Evolutionary conservation across 2,113 vertebrate species (phyloP).

Genomic region (Falcunculus frontatus): DNA sequence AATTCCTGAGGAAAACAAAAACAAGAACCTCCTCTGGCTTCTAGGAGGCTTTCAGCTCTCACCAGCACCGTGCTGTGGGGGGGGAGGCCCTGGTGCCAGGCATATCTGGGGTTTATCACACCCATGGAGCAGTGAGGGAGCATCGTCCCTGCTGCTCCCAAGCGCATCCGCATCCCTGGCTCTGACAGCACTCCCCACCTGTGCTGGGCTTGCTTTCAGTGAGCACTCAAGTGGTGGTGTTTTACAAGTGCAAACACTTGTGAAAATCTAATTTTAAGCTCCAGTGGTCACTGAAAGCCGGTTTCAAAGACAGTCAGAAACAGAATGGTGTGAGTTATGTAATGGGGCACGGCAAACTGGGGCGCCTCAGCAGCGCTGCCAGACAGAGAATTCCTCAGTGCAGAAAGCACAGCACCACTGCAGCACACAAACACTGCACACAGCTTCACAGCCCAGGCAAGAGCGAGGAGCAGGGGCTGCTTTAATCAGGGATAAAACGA

Average conservation of each 20-base stretch:
- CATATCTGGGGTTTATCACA: background rate
- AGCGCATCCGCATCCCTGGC: background rate
- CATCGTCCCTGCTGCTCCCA: background rate
- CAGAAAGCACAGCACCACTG: background rate
- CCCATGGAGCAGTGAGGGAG: background rate
- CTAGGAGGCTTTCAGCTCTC: background rate
- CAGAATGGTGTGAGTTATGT: background rate
- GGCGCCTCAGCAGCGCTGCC: background rate
- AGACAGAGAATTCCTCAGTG: background rate
- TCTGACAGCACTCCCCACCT: fast-evolving
- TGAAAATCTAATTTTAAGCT: constrained; percentile 52
- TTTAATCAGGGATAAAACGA: background rate
- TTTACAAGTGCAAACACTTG: constrained; percentile 43
- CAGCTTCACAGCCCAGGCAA: background rate
- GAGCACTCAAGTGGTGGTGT: background rate
- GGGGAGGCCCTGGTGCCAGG: background rate
- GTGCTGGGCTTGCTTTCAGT: background rate
- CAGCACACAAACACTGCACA: background rate
- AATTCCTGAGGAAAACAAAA: background rate
- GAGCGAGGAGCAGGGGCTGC: background rate
- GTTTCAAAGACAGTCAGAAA: background rate
- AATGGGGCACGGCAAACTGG: background rate
- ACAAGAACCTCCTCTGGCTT: background rate
- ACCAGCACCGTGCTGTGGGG: background rate
- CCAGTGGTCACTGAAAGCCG: background rate